Conservation (phyloP, 2,888 invertebrate species). For the Macaria notata region DNA sequence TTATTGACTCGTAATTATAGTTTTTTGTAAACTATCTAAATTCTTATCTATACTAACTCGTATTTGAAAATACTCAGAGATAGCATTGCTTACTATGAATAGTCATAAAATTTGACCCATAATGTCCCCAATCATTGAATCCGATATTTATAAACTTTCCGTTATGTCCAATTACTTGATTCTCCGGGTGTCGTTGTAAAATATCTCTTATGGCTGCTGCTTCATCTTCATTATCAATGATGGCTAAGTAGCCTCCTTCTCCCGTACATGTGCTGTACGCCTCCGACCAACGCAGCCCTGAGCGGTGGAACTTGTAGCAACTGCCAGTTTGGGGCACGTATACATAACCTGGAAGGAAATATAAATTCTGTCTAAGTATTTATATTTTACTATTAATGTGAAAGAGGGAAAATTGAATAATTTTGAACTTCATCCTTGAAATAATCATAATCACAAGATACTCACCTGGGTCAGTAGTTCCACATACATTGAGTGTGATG, state of each 20-base stretch:
- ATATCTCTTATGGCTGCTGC: neutral
- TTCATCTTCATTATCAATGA: neutral
- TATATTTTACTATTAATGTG: too few species aligned
- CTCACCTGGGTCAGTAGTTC: neutral
- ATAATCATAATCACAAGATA: neutral
- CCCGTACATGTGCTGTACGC: conserved; percentile 28
- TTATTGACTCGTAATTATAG: too few species aligned
- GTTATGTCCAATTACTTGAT: neutral
- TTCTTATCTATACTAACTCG: too few species aligned
- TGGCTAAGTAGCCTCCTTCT: conserved; percentile 28
- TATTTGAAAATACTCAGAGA: too few species aligned
- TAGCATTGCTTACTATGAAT: neutral
- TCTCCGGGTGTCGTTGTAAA: neutral
- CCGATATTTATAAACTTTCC: neutral
- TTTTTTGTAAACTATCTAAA: too few species aligned
- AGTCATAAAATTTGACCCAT: neutral
- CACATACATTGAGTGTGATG: neutral
- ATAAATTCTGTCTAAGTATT: too few species aligned
- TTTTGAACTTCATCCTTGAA: too few species aligned
- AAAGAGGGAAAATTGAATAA: too few species aligned
- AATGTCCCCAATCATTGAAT: neutral
- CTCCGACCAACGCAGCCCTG: conserved; percentile 23
- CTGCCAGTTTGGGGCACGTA: conserved; percentile 11
- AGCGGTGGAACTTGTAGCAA: conserved; percentile 38
- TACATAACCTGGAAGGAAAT: neutral